Conservation (phyloP, 2,797 vertebrate genomes). For the Poeciliopsis turneri region DNA sequence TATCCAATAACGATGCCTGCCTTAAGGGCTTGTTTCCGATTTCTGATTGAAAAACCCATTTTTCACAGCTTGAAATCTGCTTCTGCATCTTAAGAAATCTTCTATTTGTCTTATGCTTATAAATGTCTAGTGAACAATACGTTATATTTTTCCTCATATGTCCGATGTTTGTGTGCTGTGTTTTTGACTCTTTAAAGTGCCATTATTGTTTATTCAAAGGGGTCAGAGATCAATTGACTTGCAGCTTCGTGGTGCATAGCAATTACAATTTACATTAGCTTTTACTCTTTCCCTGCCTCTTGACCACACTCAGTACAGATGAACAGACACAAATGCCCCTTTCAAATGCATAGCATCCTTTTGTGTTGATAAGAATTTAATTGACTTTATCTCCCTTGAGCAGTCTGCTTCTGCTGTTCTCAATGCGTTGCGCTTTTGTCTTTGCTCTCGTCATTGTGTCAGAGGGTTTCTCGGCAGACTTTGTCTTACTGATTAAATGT, state of each 20-base stretch:
- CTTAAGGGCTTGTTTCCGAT: constrained; percentile 34
- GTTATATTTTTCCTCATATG: neutral
- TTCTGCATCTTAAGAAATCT: constrained; percentile 3
- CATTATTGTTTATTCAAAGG: constrained; percentile 15
- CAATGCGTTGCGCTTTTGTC: constrained; percentile 14
- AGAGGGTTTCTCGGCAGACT: constrained; percentile 24
- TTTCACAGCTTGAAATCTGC: neutral
- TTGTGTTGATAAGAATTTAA: constrained; percentile 55
- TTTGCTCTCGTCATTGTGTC: constrained; percentile 29
- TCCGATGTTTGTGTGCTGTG: constrained; percentile 1
- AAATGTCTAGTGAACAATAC: neutral
- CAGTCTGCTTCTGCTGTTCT: constrained; percentile 37
- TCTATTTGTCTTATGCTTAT: neutral
- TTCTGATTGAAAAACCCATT: constrained; percentile 5
- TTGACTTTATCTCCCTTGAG: constrained; percentile 53
- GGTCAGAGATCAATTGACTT: constrained; percentile 28
- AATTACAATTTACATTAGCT: constrained; percentile 9
- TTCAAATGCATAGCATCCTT: constrained; percentile 33
- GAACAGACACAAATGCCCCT: constrained; percentile 2
- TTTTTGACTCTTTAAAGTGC: constrained; percentile 20
- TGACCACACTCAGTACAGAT: constrained; percentile 14
- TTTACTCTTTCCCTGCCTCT: neutral
- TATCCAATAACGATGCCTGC: constrained; percentile 33
- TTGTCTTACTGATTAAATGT: constrained; percentile 22
- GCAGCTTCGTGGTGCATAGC: constrained; percentile 31